phyloP scores from a whole-genome alignment of 2,113 vertebrate genomes.

The Acrocephalus kingi region DNA sequence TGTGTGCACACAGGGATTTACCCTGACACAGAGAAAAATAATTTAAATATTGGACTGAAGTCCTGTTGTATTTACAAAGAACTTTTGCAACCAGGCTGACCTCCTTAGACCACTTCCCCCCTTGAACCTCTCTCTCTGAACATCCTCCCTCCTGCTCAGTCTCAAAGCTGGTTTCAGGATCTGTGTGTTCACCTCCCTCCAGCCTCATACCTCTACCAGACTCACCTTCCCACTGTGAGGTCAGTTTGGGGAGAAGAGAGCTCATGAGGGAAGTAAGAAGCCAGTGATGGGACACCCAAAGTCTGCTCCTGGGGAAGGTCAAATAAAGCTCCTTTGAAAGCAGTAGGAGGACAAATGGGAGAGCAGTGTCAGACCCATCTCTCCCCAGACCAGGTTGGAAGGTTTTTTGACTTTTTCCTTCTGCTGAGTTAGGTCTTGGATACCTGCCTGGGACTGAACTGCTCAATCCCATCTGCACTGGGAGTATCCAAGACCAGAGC shows the following conservation, averaged over 20 bases:
- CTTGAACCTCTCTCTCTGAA: not conserved
- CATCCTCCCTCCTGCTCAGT: not conserved
- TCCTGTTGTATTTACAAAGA: not conserved
- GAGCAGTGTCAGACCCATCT: not conserved
- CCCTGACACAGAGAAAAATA: not conserved
- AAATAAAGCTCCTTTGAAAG: not conserved
- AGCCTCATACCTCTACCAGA: not conserved
- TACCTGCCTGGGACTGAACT: not conserved
- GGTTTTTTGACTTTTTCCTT: not conserved
- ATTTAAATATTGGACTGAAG: not conserved
- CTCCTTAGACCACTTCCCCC: not conserved
- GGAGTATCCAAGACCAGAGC: not conserved
- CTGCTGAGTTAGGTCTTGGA: not conserved
- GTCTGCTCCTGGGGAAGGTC: not conserved
- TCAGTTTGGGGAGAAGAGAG: not conserved
- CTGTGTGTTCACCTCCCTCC: not conserved
- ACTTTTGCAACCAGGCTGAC: not conserved
- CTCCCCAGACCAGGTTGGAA: rapidly evolving
- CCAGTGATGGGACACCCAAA: not conserved
- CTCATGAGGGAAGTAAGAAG: not conserved
- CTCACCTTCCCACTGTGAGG: not conserved
- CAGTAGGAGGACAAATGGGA: not conserved
- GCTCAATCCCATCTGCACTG: not conserved
- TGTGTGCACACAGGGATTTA: not conserved
- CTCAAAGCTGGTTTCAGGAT: not conserved